Conservation (phyloP, 2,113 vertebrate species). For the Menidia beryllina region DNA sequence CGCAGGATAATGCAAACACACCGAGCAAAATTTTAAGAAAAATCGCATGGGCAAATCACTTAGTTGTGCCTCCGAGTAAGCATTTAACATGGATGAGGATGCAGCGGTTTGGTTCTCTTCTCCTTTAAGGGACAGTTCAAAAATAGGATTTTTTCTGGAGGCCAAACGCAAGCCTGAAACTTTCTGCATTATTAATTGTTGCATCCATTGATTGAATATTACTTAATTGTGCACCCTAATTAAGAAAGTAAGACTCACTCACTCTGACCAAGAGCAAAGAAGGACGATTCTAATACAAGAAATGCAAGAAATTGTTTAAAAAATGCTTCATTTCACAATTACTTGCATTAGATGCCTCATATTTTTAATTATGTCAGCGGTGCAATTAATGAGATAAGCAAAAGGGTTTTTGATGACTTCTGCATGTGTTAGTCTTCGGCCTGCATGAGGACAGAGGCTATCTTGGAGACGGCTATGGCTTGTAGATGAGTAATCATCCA, state of each 20-base stretch:
- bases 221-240: constrained; percentile 69
- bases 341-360: constrained; percentile 80
- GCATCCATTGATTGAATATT: constrained; percentile 70
- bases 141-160: constrained; percentile 1
- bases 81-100: neutral
- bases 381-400: constrained; percentile 90
- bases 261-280: constrained; percentile 75
- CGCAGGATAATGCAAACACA: neutral
- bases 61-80: neutral
- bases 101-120: constrained; percentile 8
- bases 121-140: constrained; percentile 7
- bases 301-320: constrained; percentile 68
- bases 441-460: constrained; percentile 42
- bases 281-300: constrained; percentile 77
- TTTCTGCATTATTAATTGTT: constrained; percentile 43
- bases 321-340: constrained; percentile 84
- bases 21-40: neutral
- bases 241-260: constrained; percentile 63
- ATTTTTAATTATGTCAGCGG: constrained; percentile 86
- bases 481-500: constrained; percentile 68
- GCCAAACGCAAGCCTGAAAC: constrained; percentile 5
- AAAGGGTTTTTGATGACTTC: constrained; percentile 79
- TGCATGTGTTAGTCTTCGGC: constrained; percentile 56
- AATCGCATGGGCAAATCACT: neutral
- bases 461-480: constrained; percentile 53